Base-by-base conservation (phyloP, 1,140 invertebrate species). In the Popillia japonica region DNA sequence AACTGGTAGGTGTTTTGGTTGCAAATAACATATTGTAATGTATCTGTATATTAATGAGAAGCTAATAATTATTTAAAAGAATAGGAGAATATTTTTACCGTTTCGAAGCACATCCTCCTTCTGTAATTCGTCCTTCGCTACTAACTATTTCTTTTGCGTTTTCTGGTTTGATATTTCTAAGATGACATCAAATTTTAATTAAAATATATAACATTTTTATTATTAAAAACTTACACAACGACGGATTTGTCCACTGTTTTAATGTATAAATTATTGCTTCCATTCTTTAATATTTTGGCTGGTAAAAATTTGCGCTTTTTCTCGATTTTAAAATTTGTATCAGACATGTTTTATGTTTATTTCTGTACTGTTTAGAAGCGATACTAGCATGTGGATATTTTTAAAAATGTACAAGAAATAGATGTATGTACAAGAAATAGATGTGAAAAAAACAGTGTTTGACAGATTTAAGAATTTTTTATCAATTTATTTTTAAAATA, bases 1-100 rank as follows among this genome's bases (percentile, higher is more conserved):
- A 68, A 80, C 77, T 9, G 80, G 80, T n/a, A 80, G 34, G 11
- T 64, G 74, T 64, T 72, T 68, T 8, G 78, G 61, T 27, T 64
- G 61, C 4, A 64, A 64, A 20, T 64, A 64, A 17, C 61, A 64
- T 6, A 20, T 6, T 7, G 7, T 17, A 78, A 81, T 20, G 59
- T 72, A 14, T 79, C 68, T 48, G 77, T 17, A 72, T 79, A n/a
- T n/a, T n/a, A n/a, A 78, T 11, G 61, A 59, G 41, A 72, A 79
- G 22, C 34, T n/a, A n/a, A n/a, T 79, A 40, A 72, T 79, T 64
- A 6, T 0, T 4, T 75, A 76, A 7, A 73, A 76, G n/a, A n/a
- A n/a, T n/a, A n/a, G n/a, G n/a, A n/a, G n/a, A n/a, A n/a, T n/a
- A n/a, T n/a, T 9, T 3, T 74, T 73, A n/a, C 79, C 40, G 72